phyloP scores from a whole-genome alignment of 2,797 vertebrate genomes.

The Sebastes ruberrimus region DNA sequence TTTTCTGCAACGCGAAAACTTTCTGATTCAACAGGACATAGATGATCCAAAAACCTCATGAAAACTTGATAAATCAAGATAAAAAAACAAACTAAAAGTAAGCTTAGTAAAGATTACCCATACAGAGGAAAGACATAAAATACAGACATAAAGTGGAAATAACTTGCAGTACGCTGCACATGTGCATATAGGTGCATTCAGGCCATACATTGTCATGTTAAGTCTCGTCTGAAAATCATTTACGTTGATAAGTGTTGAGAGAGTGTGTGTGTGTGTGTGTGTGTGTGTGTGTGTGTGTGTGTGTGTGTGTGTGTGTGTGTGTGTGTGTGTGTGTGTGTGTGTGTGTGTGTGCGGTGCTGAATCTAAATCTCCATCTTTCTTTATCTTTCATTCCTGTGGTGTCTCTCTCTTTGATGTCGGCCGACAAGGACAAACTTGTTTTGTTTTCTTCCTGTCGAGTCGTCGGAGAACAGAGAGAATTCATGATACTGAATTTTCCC shows the following conservation, averaged over 20 bases:
- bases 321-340: conserved; percentile 73
- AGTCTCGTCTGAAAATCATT: conserved; percentile 11
- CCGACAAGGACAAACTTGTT: conserved; percentile 65
- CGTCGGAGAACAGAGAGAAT: conserved; percentile 30
- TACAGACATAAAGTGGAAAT: background rate
- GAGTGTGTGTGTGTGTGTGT: background rate
- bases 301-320: background rate
- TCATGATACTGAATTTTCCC: background rate
- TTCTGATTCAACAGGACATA: background rate
- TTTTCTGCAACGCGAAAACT: background rate
- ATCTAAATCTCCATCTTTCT: conserved; percentile 52
- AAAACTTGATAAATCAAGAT: background rate
- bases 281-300: too few relatives aligned
- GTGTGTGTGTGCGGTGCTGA: conserved; percentile 81
- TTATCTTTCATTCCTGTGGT: conserved; percentile 50
- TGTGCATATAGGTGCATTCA: background rate
- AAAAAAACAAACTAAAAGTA: background rate
- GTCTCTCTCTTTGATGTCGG: conserved; percentile 55
- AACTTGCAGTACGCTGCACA: background rate
- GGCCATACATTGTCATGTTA: background rate
- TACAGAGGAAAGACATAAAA: background rate
- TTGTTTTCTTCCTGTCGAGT: conserved; percentile 40
- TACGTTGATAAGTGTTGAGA: background rate
- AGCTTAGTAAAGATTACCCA: background rate
- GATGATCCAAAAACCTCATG: background rate